phyloP scores from a whole-genome alignment of 2,113 vertebrate species.

The Carettochelys insculpta region DNA sequence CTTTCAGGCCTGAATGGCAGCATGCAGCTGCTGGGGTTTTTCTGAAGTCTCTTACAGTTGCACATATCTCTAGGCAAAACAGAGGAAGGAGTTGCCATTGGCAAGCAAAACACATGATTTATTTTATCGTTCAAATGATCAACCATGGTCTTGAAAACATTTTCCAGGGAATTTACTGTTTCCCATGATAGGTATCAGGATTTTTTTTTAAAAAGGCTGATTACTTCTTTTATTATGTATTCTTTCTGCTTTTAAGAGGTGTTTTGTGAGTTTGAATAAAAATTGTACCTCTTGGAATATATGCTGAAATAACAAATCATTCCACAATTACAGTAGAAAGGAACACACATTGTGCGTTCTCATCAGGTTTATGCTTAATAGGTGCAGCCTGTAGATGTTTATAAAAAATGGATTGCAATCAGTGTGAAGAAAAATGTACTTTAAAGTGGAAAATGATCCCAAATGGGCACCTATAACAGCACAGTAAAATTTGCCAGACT shows the following conservation, averaged over 20 bases:
- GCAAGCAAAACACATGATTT: slow-evolving; percentile 78
- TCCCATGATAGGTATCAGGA: not conserved
- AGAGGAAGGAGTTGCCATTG: slow-evolving; percentile 73
- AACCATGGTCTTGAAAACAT: slow-evolving; percentile 9
- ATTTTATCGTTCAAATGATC: slow-evolving; percentile 72
- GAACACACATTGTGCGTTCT: slow-evolving; percentile 10
- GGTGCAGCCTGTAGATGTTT: not conserved
- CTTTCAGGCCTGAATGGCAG: slow-evolving; percentile 93
- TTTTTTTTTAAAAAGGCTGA: not conserved
- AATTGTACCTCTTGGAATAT: not conserved
- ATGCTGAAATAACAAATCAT: not conserved
- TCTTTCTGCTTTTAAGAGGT: not conserved
- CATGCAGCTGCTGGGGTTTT: slow-evolving; percentile 86
- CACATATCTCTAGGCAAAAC: slow-evolving; percentile 82
- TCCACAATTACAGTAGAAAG: slow-evolving; percentile 11
- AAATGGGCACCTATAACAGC: not conserved
- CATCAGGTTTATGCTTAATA: not conserved
- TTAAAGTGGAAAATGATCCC: not conserved
- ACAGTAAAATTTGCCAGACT: not conserved
- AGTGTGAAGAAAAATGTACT: not conserved
- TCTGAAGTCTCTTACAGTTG: slow-evolving; percentile 84
- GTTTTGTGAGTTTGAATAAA: not conserved
- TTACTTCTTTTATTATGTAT: not conserved
- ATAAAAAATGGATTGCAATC: slow-evolving; percentile 37
- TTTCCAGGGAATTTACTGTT: slow-evolving; percentile 29